Conservation (phyloP, 64 coral and sea anemone species). For the Pocillopora damicornis region DNA sequence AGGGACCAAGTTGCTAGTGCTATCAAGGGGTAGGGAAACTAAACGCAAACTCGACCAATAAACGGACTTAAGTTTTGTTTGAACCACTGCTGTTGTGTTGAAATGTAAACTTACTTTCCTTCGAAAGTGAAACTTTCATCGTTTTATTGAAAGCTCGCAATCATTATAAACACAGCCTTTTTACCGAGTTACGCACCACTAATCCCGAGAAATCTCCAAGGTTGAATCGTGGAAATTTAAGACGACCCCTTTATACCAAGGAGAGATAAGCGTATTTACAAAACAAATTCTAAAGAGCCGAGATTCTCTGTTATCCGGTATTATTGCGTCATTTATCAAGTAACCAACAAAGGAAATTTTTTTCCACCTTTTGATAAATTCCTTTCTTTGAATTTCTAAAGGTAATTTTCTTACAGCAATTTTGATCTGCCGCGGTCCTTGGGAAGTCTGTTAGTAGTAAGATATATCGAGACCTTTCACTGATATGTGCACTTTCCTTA, state of each 20-base stretch:
- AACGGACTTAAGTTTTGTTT: neutral
- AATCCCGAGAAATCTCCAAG: neutral
- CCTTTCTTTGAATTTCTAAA: neutral
- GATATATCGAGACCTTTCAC: neutral
- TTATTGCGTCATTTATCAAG: conserved; percentile 5
- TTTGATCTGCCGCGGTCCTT: neutral
- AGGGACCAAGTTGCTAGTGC: neutral
- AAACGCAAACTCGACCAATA: neutral
- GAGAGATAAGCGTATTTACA: conserved; percentile 32
- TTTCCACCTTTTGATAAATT: neutral
- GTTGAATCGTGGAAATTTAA: conserved; percentile 11
- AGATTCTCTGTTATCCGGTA: conserved; percentile 31
- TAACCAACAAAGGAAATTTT: neutral
- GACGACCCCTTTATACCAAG: neutral
- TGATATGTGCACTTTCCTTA: neutral
- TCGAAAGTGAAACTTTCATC: neutral
- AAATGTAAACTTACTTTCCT: neutral
- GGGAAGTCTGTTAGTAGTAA: neutral
- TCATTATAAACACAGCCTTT: neutral
- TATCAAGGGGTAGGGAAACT: neutral
- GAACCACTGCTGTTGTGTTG: neutral
- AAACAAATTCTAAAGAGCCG: conserved; percentile 1
- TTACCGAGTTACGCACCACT: neutral
- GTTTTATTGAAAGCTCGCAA: neutral
- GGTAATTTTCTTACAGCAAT: neutral